Evolutionary conservation across 2,888 invertebrate species (phyloP).

Genomic region (Caenorhabditis becei): DNA sequence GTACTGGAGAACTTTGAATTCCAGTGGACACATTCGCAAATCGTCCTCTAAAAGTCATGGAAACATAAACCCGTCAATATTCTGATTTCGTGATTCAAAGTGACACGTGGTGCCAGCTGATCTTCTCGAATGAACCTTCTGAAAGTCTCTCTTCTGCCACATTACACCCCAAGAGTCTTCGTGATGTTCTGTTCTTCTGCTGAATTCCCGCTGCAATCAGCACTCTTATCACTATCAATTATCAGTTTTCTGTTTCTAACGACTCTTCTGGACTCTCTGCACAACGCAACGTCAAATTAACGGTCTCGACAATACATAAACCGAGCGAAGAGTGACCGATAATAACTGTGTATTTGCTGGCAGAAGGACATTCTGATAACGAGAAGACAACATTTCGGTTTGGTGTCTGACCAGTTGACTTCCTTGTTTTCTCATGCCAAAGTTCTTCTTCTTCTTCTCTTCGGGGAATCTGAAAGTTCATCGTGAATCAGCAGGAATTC

Average conservation of each 20-base stretch:
- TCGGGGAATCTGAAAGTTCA: too few species aligned
- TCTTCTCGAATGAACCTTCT: too few species aligned
- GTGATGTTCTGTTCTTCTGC: not conserved
- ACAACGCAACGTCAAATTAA: not conserved
- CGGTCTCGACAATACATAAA: not conserved
- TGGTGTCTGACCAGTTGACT: slow-evolving; percentile 8
- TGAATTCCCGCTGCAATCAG: not conserved
- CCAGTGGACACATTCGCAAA: too few species aligned
- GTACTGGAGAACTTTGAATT: too few species aligned
- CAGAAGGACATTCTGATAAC: slow-evolving; percentile 17
- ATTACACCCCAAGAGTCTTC: not conserved
- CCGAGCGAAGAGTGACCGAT: slow-evolving; percentile 2
- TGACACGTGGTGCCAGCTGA: too few species aligned
- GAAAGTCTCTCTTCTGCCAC: not conserved
- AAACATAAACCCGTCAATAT: too few species aligned
- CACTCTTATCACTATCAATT: not conserved
- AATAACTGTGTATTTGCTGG: slow-evolving; percentile 16
- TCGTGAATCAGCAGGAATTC: too few species aligned
- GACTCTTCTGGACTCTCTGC: too few species aligned
- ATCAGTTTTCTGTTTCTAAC: not conserved
- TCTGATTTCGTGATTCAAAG: too few species aligned
- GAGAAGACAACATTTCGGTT: slow-evolving; percentile 6
- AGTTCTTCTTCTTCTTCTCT: not conserved
- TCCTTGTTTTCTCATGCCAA: not conserved
- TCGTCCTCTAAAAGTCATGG: too few species aligned